A percentile compares a stretch with the other conserved stretches of the same genome.
Conservation (phyloP, 2,888 invertebrate genomes). For the Polia nebulosa region DNA sequence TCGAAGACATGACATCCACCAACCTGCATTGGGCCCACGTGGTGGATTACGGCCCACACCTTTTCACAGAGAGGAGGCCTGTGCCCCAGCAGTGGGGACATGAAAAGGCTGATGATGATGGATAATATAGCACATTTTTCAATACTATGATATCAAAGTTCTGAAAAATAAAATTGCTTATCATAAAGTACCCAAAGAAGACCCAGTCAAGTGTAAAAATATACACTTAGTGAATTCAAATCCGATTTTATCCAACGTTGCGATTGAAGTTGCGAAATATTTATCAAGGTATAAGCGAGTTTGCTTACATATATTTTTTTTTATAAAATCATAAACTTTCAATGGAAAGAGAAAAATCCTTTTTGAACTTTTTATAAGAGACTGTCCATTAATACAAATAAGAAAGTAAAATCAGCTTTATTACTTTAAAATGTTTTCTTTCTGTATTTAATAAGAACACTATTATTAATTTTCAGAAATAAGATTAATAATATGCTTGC, state of each 20-base stretch:
- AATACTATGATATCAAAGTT: not conserved
- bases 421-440: not conserved
- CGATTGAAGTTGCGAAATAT: constrained; percentile 15
- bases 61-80: too few relatives aligned
- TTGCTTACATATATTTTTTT: constrained; percentile 6
- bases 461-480: not conserved
- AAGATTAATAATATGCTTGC: constrained; percentile 7
- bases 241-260: constrained; percentile 11
- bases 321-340: not conserved
- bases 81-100: too few relatives aligned
- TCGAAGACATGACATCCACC: too few relatives aligned
- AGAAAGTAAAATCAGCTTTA: not conserved
- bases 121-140: too few relatives aligned
- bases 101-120: too few relatives aligned
- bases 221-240: not conserved
- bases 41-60: too few relatives aligned
- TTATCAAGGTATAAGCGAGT: not conserved
- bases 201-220: constrained; percentile 1
- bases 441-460: not conserved
- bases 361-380: constrained; percentile 2
- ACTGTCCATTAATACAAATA: not conserved
- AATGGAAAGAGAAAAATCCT: not conserved
- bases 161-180: not conserved
- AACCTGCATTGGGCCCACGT: too few relatives aligned
- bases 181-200: not conserved